phyloP scores from a whole-genome alignment of 2,797 vertebrate genomes.

The Lutjanus campechanus region DNA sequence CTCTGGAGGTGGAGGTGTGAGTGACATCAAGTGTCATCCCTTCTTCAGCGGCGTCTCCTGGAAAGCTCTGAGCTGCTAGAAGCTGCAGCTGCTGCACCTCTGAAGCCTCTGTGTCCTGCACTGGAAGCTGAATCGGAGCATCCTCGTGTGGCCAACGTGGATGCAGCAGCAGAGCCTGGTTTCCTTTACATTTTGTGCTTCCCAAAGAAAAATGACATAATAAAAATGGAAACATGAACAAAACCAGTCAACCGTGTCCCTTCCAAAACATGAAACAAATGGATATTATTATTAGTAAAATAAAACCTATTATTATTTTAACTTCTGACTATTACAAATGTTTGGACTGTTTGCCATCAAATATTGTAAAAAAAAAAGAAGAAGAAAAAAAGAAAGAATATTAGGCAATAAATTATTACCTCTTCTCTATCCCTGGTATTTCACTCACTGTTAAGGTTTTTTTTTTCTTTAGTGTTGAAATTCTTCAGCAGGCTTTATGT shows the following conservation, averaged over 20 bases:
- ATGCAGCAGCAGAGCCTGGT: conserved; percentile 15
- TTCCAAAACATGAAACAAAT: conserved; percentile 2
- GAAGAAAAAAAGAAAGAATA: conserved; percentile 33
- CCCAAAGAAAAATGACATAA: conserved; percentile 51
- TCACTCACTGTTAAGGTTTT: neutral
- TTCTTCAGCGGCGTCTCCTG: conserved; percentile 93
- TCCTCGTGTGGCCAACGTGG: conserved; percentile 26
- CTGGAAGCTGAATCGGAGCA: conserved; percentile 13
- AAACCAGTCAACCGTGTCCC: conserved; percentile 8
- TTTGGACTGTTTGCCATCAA: conserved; percentile 27
- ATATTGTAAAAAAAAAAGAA: conserved; percentile 31
- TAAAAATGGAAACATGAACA: conserved; percentile 38
- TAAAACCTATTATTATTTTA: neutral
- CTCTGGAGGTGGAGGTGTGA: conserved; percentile 89
- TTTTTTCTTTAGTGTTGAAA: neutral
- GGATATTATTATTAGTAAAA: neutral
- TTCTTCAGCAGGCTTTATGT: neutral
- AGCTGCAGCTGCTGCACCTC: neutral
- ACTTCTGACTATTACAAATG: conserved; percentile 1
- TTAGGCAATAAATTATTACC: conserved; percentile 52
- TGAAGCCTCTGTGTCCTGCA: neutral
- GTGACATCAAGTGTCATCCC: conserved; percentile 94
- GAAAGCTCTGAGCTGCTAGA: conserved; percentile 87
- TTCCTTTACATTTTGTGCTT: conserved; percentile 54
- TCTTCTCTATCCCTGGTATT: neutral